Evolutionary conservation across 2,797 vertebrate species (phyloP).

Genomic region (Hoplostethus mediterraneus): DNA sequence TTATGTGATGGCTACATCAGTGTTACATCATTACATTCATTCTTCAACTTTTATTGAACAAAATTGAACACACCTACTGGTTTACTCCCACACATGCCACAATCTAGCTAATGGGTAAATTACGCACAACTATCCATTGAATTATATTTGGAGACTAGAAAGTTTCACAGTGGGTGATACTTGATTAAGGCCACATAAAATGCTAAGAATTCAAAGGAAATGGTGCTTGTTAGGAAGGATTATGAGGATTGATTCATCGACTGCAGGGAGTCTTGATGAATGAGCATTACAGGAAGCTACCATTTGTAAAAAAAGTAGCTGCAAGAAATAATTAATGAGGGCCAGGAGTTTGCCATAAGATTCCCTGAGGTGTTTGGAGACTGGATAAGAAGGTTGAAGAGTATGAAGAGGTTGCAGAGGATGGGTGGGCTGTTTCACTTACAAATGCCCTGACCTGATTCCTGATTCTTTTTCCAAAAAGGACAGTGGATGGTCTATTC

Average conservation of each 20-base stretch:
- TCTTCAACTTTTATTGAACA: conserved; percentile 3
- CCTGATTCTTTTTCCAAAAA: no score
- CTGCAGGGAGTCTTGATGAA: conserved; percentile 46
- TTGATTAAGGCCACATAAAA: conserved; percentile 36
- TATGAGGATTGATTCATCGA: conserved; percentile 26
- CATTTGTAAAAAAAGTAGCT: neutral
- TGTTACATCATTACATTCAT: conserved; percentile 19
- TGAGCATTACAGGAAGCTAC: neutral
- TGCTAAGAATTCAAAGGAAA: conserved; percentile 21
- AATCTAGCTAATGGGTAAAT: conserved; percentile 12
- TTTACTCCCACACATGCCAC: neutral
- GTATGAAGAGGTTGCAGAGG: no score
- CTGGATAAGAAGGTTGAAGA: no score
- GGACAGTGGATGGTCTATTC: no score
- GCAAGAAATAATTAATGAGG: neutral
- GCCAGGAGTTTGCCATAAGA: neutral
- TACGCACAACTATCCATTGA: neutral
- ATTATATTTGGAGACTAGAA: conserved; percentile 6
- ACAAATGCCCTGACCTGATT: no score
- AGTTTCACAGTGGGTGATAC: conserved; percentile 43
- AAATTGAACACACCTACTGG: neutral
- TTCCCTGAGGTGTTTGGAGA: no score
- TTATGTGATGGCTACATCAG: neutral
- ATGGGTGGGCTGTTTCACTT: no score
- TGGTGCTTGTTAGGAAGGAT: conserved; percentile 48